Evolutionary conservation across 2,888 invertebrate species (phyloP).

Genomic region (Metalampra italica): DNA sequence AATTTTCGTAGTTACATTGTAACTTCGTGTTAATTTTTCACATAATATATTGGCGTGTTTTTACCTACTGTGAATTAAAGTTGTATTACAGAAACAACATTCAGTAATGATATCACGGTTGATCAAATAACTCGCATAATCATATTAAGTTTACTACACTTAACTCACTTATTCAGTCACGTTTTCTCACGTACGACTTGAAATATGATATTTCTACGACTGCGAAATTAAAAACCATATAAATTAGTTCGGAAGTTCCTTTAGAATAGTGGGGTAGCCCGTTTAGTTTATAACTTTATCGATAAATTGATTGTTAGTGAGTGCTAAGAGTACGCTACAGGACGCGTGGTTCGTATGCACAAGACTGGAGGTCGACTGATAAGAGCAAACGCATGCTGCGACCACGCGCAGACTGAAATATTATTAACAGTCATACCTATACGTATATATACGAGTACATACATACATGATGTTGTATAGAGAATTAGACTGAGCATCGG

Average conservation of each 20-base stretch:
- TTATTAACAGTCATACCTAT: constrained; percentile 14
- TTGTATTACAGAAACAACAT: background rate
- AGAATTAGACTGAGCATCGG: background rate
- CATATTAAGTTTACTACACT: background rate
- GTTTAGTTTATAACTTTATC: background rate
- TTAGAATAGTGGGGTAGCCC: background rate
- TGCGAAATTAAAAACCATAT: background rate
- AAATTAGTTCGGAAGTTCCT: background rate
- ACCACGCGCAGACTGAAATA: constrained; percentile 26
- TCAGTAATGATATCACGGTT: background rate
- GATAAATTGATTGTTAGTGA: background rate
- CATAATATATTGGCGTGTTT: background rate
- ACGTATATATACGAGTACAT: too few species aligned
- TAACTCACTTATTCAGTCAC: constrained; percentile 12
- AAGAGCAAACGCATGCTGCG: constrained; percentile 47
- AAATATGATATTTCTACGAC: background rate
- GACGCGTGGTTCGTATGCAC: constrained; percentile 19
- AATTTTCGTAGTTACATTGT: too few species aligned
- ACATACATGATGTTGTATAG: constrained; percentile 7
- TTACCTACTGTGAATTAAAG: background rate
- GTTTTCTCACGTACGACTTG: constrained; percentile 10
- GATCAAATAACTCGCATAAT: background rate
- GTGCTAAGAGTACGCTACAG: background rate
- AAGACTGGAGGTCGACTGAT: constrained; percentile 57
- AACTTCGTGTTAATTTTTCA: too few species aligned